Evolutionary conservation across 2,797 vertebrate species (phyloP).

Genomic region (Myotis pilosus): DNA sequence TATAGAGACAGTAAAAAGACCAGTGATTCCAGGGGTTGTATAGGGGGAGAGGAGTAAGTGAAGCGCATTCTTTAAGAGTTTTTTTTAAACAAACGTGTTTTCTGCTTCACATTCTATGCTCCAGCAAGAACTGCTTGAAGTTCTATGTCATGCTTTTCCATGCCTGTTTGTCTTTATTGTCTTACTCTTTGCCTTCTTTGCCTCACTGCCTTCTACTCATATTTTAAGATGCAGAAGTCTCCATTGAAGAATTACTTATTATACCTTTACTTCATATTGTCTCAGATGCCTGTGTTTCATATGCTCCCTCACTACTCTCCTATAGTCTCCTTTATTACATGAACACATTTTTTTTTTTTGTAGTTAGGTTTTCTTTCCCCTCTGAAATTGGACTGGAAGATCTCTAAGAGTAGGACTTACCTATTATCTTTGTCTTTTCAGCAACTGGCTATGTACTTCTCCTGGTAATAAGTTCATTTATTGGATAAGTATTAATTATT

Average conservation of each 20-base stretch:
- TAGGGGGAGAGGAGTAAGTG: rapidly evolving
- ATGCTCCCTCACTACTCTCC: rapidly evolving
- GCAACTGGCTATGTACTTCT: background rate
- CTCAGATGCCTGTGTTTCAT: background rate
- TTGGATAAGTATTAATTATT: background rate
- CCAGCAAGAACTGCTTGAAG: background rate
- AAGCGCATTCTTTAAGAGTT: background rate
- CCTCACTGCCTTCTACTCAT: background rate
- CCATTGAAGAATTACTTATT: background rate
- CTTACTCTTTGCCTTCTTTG: background rate
- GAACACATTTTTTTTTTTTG: rapidly evolving
- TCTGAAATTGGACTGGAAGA: background rate
- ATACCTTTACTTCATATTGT: rapidly evolving
- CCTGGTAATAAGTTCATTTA: background rate
- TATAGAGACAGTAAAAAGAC: background rate
- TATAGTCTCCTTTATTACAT: rapidly evolving
- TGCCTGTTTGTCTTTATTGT: background rate
- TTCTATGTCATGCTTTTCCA: background rate
- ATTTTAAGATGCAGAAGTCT: background rate
- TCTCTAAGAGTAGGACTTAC: background rate
- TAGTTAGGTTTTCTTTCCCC: background rate
- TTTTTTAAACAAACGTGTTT: background rate
- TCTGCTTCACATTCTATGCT: background rate
- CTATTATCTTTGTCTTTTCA: background rate
- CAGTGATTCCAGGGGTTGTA: background rate